A percentile compares a stretch with the other conserved stretches of the same genome.
Evolutionary conservation across 2,888 invertebrate species (phyloP).

Genomic region (Erebia ligea): DNA sequence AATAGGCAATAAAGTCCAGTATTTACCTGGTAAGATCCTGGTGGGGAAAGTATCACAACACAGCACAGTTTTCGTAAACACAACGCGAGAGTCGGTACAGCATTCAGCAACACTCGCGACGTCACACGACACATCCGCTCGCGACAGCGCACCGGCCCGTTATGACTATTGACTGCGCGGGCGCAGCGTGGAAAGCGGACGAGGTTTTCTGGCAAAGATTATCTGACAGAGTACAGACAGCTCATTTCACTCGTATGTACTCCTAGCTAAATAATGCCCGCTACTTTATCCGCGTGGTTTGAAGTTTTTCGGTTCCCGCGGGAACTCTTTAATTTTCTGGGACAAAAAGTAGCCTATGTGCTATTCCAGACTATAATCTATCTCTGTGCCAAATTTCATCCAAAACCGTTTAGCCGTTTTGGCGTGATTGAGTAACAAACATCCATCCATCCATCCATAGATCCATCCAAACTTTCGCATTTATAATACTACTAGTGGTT

Average conservation of each 20-base stretch:
- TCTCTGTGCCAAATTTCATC: no score
- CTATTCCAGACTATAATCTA: no score
- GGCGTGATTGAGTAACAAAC: no score
- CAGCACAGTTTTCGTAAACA: slow-evolving; percentile 36
- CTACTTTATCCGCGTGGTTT: no score
- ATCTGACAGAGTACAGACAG: slow-evolving; percentile 21
- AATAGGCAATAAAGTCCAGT: background rate
- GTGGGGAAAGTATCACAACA: slow-evolving; percentile 32
- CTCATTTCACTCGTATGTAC: background rate
- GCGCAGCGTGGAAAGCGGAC: slow-evolving; percentile 63
- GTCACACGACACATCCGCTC: slow-evolving; percentile 50
- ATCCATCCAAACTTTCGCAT: no score
- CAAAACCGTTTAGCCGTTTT: no score
- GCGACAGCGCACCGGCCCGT: slow-evolving; percentile 61
- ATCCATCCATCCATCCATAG: no score
- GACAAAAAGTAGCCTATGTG: no score
- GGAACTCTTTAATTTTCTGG: no score
- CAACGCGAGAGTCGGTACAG: slow-evolving; percentile 18
- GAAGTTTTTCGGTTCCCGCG: no score
- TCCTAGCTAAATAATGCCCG: no score
- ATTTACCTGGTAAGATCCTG: slow-evolving; percentile 27
- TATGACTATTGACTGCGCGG: slow-evolving; percentile 60
- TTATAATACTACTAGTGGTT: no score
- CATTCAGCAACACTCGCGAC: slow-evolving; percentile 45
- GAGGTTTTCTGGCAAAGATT: slow-evolving; percentile 55